Evolutionary conservation across 2,888 invertebrate genomes (phyloP), one percentile per base, ranked within the genome.

Genomic region (Cabera pusaria): DNA sequence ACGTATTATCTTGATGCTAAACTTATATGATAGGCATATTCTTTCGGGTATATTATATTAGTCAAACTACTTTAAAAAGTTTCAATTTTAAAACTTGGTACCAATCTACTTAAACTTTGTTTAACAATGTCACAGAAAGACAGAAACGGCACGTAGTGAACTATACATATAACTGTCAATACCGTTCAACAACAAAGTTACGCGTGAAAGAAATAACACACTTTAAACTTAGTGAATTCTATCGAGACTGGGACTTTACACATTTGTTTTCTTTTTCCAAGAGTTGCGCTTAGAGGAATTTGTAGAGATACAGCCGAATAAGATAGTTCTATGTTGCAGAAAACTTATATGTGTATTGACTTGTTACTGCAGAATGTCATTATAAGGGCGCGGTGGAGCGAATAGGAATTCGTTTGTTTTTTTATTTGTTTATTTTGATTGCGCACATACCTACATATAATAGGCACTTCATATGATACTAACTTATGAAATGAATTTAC

Each of bases 191-290:
- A 69, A 72, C 72, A 72, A 78, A 80, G 72, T 80, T 75, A 62
- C 57, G 59, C 53, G 60, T 62, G 60, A 63, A 81, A 80, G 78
- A 82, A 78, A 74, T 83, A 85, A 83, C 83, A 80, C 76, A 80
- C 75, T 84, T 82, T 76, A 74, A 80, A 85, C 69, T 83, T 82
- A 65, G 72, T 56, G 75, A 81, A 80, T 78, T 80, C 81, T 80
- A 83, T 82, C 79, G 63, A 77, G 76, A 78, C 72, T 70, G 64
- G 59, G 79, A 82, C 70, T 83, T 81, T 64, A 62, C 61, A 62
- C 74, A 72, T 79, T 78, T 80, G 80, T 83, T 82, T 79, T 76
- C 77, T 81, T 79, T 75, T 65, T 71, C 68, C 66, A 74, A 74
- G 67, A 71, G 71, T 72, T 65, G 67, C 74, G 69, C 72, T 75